Base-by-base conservation (phyloP, 2,113 vertebrate genomes). In the Syngnathoides biaculeatus region DNA sequence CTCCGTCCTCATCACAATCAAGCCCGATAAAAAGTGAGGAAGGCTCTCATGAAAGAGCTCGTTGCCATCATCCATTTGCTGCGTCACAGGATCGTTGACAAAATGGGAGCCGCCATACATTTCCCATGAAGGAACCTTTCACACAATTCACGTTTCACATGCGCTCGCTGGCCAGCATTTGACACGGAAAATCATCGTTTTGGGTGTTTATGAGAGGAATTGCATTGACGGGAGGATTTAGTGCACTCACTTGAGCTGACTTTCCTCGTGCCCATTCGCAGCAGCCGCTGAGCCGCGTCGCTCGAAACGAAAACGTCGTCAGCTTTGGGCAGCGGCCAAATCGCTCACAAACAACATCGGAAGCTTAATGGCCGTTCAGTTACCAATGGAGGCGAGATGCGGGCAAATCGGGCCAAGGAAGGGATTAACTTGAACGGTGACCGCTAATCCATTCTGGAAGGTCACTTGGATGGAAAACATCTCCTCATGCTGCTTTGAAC, bases 1-100 rank as follows among this genome's bases (percentile, higher is more conserved):
- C 22, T 17, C 19, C 17, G 19, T 35, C 48, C 39, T 73, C 60
- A 59, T 47, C 19, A 75, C 24, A 58, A 58, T 58, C 9, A 35
- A 35, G 27, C 19, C 52, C n/a, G 14, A 24, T 55, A 24, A 55
- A 55, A 26, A 55, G 22, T 55, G 52, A 55, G 38, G 58, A 60
- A 39, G 38, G 4, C 12, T 24, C 19, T 60, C 20, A 60, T 60
- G n/a, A 39, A 8, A 59, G 22, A 26, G 22, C 52, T 26, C 52
- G 24, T 26, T 55, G 52, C 13, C 13, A 22, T 12, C 48, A n/a
- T 50, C n/a, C 9, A 50, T 50, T n/a, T n/a, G 10, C 3, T 50
- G n/a, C 22, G 20, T 9, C 53, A 24, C 13, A 8, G 26, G 27
- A 26, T 56, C 17, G 53, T 56, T 26, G 53, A 24, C 27, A 56